phyloP scores from a whole-genome alignment of 2,797 vertebrate genomes.

The Adelosebastes latens region DNA sequence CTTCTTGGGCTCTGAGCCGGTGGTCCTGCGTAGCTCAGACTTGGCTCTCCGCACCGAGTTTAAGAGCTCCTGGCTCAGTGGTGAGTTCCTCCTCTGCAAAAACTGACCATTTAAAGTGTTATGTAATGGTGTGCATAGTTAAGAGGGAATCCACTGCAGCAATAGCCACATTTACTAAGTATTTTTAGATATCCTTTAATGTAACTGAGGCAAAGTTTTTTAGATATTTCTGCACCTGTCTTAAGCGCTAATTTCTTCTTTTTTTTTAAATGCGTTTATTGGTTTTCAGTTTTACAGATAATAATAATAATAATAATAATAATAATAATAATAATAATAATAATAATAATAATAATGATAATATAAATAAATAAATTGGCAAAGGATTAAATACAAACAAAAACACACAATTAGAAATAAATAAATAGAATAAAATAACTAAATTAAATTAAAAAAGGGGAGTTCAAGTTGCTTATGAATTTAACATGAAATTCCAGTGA shows the following conservation, averaged over 20 bases:
- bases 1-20: conserved; percentile 87
- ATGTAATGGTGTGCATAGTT: neutral
- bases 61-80: conserved; percentile 84
- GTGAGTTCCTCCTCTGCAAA: conserved; percentile 65
- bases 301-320: no score
- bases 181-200: neutral
- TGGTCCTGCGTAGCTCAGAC: conserved; percentile 79
- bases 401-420: no score
- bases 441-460: no score
- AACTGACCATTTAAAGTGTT: neutral
- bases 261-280: neutral
- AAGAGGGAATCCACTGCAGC: neutral
- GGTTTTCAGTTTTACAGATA: no score
- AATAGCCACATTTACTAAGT: neutral
- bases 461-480: no score
- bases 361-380: no score
- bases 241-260: neutral
- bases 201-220: neutral
- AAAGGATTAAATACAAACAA: no score
- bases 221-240: neutral
- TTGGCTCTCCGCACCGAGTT: conserved; percentile 81
- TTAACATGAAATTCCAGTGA: no score
- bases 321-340: no score
- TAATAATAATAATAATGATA: no score
- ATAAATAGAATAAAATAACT: no score